A percentile compares a stretch with the other conserved stretches of the same genome.
phyloP scores from a whole-genome alignment of 2,888 invertebrate genomes.

The Lobophora halterata region DNA sequence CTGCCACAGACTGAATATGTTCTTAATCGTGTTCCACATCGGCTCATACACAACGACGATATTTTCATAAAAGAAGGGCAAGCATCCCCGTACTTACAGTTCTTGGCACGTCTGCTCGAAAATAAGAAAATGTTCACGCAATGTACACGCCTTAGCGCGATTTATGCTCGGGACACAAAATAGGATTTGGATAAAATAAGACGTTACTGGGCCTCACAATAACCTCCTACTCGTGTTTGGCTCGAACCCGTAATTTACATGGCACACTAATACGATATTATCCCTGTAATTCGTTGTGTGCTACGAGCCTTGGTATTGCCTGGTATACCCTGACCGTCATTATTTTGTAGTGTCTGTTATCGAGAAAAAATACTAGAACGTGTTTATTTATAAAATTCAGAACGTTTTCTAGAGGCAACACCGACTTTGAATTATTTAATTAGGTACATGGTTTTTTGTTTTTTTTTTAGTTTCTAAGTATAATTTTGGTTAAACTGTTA shows the following conservation, averaged over 20 bases:
- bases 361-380: conserved; percentile 40
- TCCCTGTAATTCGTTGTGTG: conserved; percentile 45
- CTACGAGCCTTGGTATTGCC: conserved; percentile 40
- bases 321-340: conserved; percentile 45
- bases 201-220: conserved; percentile 56
- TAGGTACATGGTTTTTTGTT: no score
- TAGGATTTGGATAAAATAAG: conserved; percentile 77
- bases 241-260: conserved; percentile 55
- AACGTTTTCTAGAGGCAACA: neutral
- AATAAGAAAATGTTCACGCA: conserved; percentile 78
- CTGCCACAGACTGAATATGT: conserved; percentile 22
- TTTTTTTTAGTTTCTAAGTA: no score
- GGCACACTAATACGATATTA: conserved; percentile 48
- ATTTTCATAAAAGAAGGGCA: conserved; percentile 46
- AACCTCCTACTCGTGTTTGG: conserved; percentile 43
- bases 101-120: conserved; percentile 74
- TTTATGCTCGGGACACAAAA: conserved; percentile 77
- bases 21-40: conserved; percentile 28
- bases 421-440: no score
- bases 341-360: conserved; percentile 42
- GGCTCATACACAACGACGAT: conserved; percentile 32
- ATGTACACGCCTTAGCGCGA: conserved; percentile 70
- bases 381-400: conserved; percentile 17
- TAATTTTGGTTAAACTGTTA: no score
- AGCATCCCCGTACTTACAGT: conserved; percentile 64